These are phyloP conservation scores for Aplocera efformata DNA, from an alignment of 2,888 invertebrate genomes.

Conservation along the genomic window DNA sequence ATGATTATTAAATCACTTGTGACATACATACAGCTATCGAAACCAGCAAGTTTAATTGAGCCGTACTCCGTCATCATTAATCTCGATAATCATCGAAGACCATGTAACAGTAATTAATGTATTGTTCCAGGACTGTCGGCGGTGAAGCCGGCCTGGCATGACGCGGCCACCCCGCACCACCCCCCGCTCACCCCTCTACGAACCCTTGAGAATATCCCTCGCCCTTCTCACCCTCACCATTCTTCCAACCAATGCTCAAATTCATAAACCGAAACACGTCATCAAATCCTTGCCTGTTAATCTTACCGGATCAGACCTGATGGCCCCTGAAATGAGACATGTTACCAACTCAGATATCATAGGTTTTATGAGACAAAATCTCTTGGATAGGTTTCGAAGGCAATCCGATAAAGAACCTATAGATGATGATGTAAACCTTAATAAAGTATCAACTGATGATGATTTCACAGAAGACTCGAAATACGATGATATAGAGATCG, in stretches of 20 bases:
- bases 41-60: too few species aligned
- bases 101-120: constrained; percentile 3
- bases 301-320: constrained; percentile 8
- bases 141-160: constrained; percentile 68
- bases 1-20: too few species aligned
- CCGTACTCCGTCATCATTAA: too few species aligned
- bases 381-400: constrained; percentile 59
- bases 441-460: background rate
- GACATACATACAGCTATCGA: too few species aligned
- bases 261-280: constrained; percentile 31
- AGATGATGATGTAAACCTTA: background rate
- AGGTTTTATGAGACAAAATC: constrained; percentile 33
- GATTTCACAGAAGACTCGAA: constrained; percentile 8
- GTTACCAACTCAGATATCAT: constrained; percentile 6
- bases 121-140: constrained; percentile 54
- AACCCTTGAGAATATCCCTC: constrained; percentile 50
- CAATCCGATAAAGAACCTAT: constrained; percentile 8
- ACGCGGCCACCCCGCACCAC: constrained; percentile 54
- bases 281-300: constrained; percentile 8
- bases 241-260: constrained; percentile 50
- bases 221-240: constrained; percentile 40
- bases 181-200: constrained; percentile 60
- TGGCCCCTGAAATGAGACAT: background rate
- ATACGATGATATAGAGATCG: constrained; percentile 23
- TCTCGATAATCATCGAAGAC: too few species aligned